Percentiles rank a stretch among this genome's conserved stretches.
Conservation (phyloP, 1,140 invertebrate genomes). For the Neuroterus valhalla region DNA sequence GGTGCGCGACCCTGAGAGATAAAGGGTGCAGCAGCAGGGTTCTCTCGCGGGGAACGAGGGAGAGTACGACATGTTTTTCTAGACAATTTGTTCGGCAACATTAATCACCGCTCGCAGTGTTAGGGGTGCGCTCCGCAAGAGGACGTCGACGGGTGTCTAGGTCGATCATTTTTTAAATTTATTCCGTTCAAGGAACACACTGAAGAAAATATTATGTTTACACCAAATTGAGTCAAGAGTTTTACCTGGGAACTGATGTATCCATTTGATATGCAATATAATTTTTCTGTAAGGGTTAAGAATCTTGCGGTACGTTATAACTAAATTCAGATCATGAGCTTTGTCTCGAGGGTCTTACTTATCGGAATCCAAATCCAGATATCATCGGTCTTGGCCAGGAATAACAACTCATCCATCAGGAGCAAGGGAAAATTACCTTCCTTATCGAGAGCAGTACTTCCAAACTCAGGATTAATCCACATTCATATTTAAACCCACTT, state of each 20-base stretch:
- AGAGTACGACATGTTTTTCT: conserved; percentile 76
- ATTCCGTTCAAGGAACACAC: conserved; percentile 43
- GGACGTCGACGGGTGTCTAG: conserved; percentile 51
- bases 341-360: conserved; percentile 48
- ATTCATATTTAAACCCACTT: conserved; percentile 67
- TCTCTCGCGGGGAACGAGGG: conserved; percentile 54
- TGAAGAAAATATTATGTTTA: conserved; percentile 15
- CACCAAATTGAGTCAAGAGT: not conserved
- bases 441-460: conserved; percentile 65
- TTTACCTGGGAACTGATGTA: not conserved
- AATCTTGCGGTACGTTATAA: not conserved
- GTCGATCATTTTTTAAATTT: conserved; percentile 55
- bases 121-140: conserved; percentile 37
- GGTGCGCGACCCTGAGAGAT: conserved; percentile 69
- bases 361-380: conserved; percentile 55
- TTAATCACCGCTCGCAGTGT: conserved; percentile 72
- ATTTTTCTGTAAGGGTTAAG: too few relatives aligned
- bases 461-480: conserved; percentile 68
- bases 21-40: conserved; percentile 69
- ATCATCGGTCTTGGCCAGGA: conserved; percentile 49
- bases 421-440: conserved; percentile 67
- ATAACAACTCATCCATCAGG: conserved; percentile 62
- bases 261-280: conserved; percentile 14
- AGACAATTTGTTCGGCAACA: conserved; percentile 78
- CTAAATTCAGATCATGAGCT: conserved; percentile 35